Percentiles rank a stretch among this genome's conserved stretches.
Conservation (phyloP, 1,140 invertebrate genomes). For the Aphaenogaster rudis region DNA sequence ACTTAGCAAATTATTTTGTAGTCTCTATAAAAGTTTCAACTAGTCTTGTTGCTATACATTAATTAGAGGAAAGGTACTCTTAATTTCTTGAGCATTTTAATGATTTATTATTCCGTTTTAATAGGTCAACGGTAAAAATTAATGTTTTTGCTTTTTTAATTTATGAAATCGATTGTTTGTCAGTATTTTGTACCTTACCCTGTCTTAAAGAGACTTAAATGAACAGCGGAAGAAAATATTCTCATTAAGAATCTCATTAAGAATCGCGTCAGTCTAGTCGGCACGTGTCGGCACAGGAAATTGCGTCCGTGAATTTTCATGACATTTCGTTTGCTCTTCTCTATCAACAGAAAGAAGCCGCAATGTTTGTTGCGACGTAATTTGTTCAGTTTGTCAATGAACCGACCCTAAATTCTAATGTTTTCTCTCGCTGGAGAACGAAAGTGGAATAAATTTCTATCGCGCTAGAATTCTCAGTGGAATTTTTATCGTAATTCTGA, state of each 20-base stretch:
- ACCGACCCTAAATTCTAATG: background rate
- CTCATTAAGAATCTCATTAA: slow-evolving; percentile 34
- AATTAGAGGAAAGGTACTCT: background rate
- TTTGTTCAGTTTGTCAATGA: slow-evolving; percentile 15
- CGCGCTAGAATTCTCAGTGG: background rate
- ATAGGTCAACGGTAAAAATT: background rate
- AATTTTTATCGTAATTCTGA: background rate
- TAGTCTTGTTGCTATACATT: background rate
- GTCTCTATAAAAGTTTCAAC: background rate
- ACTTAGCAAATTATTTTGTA: slow-evolving; percentile 10
- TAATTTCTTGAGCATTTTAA: background rate
- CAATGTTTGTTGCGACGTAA: slow-evolving; percentile 4
- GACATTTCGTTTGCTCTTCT: background rate
- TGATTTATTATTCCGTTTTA: background rate
- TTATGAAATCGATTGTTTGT: background rate
- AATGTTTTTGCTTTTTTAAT: slow-evolving; percentile 15
- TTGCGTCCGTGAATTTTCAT: slow-evolving; percentile 45
- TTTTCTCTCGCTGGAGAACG: background rate
- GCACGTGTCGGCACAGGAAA: background rate
- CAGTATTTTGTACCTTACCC: background rate
- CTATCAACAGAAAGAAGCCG: background rate
- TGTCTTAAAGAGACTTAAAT: background rate
- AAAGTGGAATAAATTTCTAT: background rate
- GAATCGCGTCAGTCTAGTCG: background rate
- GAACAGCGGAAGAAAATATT: background rate